phyloP scores from a whole-genome alignment of 1,140 invertebrate species.

The Belonocnema kinseyi region DNA sequence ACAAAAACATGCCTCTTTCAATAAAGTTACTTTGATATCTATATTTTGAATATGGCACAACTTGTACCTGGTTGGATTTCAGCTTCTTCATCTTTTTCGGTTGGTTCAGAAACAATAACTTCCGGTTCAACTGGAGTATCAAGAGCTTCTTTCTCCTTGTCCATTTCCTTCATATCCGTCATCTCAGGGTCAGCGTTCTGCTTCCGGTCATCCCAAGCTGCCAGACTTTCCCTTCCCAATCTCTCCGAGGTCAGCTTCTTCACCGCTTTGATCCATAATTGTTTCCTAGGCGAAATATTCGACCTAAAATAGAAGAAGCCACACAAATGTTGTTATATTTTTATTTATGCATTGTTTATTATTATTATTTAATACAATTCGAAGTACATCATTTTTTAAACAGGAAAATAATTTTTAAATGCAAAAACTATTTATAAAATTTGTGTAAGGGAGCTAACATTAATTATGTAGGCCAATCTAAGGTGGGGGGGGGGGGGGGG shows the following conservation, averaged over 20 bases:
- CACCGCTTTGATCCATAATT: slow-evolving; percentile 75
- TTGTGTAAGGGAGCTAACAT: too few species aligned
- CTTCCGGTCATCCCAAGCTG: slow-evolving; percentile 70
- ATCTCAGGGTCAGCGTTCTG: slow-evolving; percentile 60
- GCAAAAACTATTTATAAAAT: not conserved
- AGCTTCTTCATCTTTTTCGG: slow-evolving; percentile 55
- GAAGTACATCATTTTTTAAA: not conserved
- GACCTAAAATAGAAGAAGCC: slow-evolving; percentile 50
- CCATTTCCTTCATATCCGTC: slow-evolving; percentile 48
- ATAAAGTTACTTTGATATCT: not conserved
- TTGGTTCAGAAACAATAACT: slow-evolving; percentile 34
- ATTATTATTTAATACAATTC: too few species aligned
- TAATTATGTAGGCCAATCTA: too few species aligned
- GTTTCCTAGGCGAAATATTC: slow-evolving; percentile 72
- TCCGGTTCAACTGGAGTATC: slow-evolving; percentile 45
- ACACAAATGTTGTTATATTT: too few species aligned
- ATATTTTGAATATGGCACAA: slow-evolving; percentile 36
- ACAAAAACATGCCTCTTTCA: too few species aligned
- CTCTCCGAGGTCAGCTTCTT: slow-evolving; percentile 74
- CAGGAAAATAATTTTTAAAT: not conserved
- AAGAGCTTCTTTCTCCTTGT: slow-evolving; percentile 53
- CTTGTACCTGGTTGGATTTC: slow-evolving; percentile 51
- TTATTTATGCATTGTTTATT: too few species aligned
- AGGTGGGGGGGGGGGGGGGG: too few species aligned
- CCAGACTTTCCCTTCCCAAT: slow-evolving; percentile 71